These are phyloP conservation scores for Heliconius erato DNA, from an alignment of 2,888 invertebrate genomes.

Conservation along the genomic window DNA sequence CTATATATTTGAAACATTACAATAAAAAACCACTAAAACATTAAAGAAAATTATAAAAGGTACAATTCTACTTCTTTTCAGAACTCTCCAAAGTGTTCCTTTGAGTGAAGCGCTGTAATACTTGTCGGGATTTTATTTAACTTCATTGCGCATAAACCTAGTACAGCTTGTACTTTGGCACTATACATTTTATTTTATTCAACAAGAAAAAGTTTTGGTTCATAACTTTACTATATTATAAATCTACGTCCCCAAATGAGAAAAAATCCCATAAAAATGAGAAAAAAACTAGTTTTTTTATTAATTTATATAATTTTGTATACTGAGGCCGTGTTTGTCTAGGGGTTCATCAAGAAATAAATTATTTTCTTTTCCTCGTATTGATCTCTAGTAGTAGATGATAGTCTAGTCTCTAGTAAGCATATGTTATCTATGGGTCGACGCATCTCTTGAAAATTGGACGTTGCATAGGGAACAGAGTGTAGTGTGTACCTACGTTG, in stretches of 20 bases:
- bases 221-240: background rate
- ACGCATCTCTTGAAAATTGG: no score
- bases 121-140: slow-evolving; percentile 25
- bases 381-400: no score
- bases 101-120: slow-evolving; percentile 20
- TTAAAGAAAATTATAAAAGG: slow-evolving; percentile 3
- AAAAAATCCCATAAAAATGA: background rate
- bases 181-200: slow-evolving; percentile 21
- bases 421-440: no score
- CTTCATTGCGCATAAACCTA: slow-evolving; percentile 19
- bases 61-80: slow-evolving; percentile 6
- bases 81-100: slow-evolving; percentile 15
- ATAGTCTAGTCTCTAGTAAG: no score
- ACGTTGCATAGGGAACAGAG: no score
- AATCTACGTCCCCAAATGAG: background rate
- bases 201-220: slow-evolving; percentile 18
- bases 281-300: background rate
- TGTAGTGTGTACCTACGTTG: no score
- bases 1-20: no score
- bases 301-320: background rate
- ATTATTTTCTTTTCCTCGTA: background rate
- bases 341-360: background rate
- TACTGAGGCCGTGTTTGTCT: background rate
- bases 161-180: background rate
- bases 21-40: background rate